A percentile compares a stretch with the other conserved stretches of the same genome.
These are phyloP conservation scores for Epinotia nisella DNA, from an alignment of 2,888 invertebrate genomes.

Conservation along the genomic window DNA sequence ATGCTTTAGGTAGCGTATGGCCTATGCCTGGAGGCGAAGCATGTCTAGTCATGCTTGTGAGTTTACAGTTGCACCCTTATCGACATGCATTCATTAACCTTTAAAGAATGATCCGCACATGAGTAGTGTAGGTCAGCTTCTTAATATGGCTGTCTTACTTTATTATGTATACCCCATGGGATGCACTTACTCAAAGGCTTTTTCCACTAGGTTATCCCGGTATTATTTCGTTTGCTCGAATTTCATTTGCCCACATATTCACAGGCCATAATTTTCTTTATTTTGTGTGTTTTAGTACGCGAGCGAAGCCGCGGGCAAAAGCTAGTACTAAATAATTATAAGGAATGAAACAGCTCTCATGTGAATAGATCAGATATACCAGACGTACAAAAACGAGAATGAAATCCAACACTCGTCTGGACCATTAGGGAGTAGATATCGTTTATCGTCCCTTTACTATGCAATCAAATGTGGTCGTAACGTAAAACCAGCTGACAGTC, in stretches of 20 bases:
- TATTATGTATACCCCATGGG: neutral
- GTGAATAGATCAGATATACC: neutral
- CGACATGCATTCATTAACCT: slow-evolving; percentile 33
- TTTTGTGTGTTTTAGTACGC: too few species aligned
- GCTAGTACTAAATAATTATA: neutral
- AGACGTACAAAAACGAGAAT: neutral
- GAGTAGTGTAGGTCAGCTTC: slow-evolving; percentile 6
- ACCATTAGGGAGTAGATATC: neutral
- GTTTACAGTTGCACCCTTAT: slow-evolving; percentile 36
- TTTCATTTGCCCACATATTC: too few species aligned
- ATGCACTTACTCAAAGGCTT: neutral
- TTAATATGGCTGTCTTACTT: neutral
- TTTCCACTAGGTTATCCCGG: too few species aligned
- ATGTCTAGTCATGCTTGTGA: slow-evolving; percentile 26
- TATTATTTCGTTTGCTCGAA: too few species aligned
- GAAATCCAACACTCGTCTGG: slow-evolving; percentile 14
- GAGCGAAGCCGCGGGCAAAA: too few species aligned
- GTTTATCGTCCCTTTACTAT: slow-evolving; percentile 8
- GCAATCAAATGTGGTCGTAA: slow-evolving; percentile 34
- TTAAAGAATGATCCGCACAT: slow-evolving; percentile 8
- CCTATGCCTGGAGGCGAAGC: slow-evolving; percentile 26
- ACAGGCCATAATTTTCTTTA: too few species aligned
- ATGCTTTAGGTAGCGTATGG: slow-evolving; percentile 37
- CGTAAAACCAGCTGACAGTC: slow-evolving; percentile 34
- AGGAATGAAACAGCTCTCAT: neutral